Conservation (phyloP, 2,888 invertebrate species). For the Embidobia sp. region DNA sequence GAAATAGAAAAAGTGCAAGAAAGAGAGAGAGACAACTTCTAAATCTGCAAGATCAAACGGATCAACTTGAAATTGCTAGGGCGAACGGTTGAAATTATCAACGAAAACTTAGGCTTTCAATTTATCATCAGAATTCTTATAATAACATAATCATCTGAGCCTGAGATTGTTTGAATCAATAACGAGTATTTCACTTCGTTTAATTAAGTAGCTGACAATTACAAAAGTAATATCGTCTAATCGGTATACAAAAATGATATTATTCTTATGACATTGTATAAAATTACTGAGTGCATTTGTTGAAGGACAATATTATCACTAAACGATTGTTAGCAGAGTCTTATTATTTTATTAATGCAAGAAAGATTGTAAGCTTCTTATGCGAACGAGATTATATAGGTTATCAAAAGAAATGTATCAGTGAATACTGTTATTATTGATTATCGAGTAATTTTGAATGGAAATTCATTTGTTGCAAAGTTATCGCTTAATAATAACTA, state of each 20-base stretch:
- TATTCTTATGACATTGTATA: no score
- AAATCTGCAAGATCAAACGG: slow-evolving; percentile 58
- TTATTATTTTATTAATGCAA: no score
- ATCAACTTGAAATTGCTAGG: slow-evolving; percentile 50
- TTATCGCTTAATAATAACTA: no score
- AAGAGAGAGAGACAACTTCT: slow-evolving; percentile 26
- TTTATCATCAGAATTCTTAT: slow-evolving; percentile 45
- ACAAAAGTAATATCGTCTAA: neutral
- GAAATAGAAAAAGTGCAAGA: neutral
- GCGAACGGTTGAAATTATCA: slow-evolving; percentile 41
- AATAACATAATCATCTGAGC: slow-evolving; percentile 38
- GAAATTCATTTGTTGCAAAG: no score
- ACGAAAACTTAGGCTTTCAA: slow-evolving; percentile 50
- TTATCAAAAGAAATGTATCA: no score
- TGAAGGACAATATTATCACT: no score
- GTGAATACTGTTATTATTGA: no score
- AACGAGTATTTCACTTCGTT: slow-evolving; percentile 19
- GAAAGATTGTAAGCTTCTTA: no score
- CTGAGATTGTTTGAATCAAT: slow-evolving; percentile 16
- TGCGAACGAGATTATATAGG: no score
- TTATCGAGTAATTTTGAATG: no score
- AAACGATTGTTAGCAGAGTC: no score
- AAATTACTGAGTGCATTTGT: no score
- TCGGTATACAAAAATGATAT: neutral
- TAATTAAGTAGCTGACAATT: slow-evolving; percentile 27